These are phyloP conservation scores for Melinopterus prodromus DNA, from an alignment of 2,888 invertebrate species.

Conservation along the genomic window DNA sequence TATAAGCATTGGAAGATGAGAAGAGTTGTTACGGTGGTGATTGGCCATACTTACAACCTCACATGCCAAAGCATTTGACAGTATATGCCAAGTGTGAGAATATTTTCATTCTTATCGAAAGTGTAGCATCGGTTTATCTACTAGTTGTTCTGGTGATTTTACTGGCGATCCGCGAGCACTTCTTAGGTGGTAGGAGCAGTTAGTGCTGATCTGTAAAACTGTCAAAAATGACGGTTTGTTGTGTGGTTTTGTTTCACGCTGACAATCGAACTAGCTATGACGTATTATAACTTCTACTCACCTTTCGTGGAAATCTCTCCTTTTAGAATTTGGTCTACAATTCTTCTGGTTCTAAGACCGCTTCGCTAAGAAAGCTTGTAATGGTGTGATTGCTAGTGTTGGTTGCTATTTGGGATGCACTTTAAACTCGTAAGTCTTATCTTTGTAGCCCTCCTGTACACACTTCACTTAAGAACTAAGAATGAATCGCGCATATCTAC, in stretches of 20 bases:
- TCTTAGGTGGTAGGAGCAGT: slow-evolving; percentile 11
- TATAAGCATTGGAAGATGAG: slow-evolving; percentile 13
- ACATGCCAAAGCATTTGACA: slow-evolving; percentile 41
- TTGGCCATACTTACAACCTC: slow-evolving; percentile 33
- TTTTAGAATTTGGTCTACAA: too few species aligned
- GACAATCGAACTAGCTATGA: neutral
- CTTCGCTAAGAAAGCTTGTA: neutral
- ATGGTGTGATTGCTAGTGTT: neutral
- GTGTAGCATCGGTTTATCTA: slow-evolving; percentile 9
- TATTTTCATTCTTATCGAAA: slow-evolving; percentile 36
- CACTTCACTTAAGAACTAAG: neutral
- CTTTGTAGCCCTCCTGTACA: neutral
- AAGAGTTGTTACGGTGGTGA: neutral
- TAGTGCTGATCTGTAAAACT: neutral
- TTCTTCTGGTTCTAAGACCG: neutral
- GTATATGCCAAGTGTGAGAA: slow-evolving; percentile 31
- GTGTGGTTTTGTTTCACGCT: neutral
- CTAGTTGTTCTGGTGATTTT: slow-evolving; percentile 7
- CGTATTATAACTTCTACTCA: neutral
- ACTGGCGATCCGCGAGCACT: neutral
- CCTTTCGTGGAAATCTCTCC: neutral
- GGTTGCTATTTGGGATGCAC: neutral
- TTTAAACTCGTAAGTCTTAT: neutral
- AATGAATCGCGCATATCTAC: neutral
- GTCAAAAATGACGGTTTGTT: neutral